phyloP scores from a whole-genome alignment of 64 coral and sea anemone species.

The Catalaphyllia jardinei region DNA sequence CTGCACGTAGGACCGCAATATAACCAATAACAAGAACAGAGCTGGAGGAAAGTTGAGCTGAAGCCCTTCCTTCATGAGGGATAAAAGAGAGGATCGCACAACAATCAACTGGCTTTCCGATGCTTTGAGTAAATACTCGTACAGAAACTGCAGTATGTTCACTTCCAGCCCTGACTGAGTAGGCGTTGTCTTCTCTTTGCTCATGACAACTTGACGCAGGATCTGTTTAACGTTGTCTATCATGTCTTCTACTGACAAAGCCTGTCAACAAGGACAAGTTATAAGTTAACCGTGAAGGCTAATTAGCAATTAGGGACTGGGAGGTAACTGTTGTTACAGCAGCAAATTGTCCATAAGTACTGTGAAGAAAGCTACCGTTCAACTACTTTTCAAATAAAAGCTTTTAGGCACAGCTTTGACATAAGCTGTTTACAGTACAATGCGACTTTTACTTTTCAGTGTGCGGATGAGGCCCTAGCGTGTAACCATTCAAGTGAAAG shows the following conservation, averaged over 20 bases:
- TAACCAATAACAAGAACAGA: slow-evolving; percentile 87
- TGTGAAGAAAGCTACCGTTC: no score
- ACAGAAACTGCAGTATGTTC: slow-evolving; percentile 89
- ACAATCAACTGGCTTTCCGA: slow-evolving; percentile 74
- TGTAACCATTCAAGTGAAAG: no score
- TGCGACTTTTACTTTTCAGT: no score
- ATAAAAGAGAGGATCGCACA: slow-evolving; percentile 67
- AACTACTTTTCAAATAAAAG: no score
- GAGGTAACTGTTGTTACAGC: no score
- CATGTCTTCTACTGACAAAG: slow-evolving; percentile 85
- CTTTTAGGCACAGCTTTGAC: no score
- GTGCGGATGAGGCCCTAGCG: no score
- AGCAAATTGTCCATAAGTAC: no score
- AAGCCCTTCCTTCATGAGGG: slow-evolving; percentile 89
- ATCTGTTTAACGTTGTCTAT: slow-evolving; percentile 92
- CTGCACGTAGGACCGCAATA: slow-evolving; percentile 87
- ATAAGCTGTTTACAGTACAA: no score
- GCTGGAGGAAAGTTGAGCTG: slow-evolving; percentile 92
- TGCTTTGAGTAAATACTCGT: slow-evolving; percentile 75
- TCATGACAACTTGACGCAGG: slow-evolving; percentile 77
- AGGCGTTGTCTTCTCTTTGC: slow-evolving; percentile 79
- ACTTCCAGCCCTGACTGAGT: slow-evolving; percentile 86
- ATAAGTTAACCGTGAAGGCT: no score
- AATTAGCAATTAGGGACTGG: no score
- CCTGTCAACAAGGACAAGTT: slow-evolving; percentile 19